Evolutionary conservation across 2,888 invertebrate genomes (phyloP), one percentile per base, ranked within the genome.

Genomic region (Bombylius major): DNA sequence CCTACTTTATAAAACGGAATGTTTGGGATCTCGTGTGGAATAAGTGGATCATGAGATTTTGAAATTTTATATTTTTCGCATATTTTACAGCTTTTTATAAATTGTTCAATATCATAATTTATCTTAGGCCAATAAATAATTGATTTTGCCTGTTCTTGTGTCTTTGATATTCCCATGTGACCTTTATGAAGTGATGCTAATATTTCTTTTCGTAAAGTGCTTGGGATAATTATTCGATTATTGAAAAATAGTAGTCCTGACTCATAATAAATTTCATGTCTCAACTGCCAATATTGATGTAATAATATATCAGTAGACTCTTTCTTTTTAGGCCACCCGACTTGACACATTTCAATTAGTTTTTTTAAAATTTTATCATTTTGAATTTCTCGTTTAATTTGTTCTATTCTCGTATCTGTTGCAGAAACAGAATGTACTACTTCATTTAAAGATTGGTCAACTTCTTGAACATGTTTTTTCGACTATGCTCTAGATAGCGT

Each of bases 151-250:
- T 50, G 46, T n/a, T 51, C 39, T 44, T 52, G 53, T 5, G 53
- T 57, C 48, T 56, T 59, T 5, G 48, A 50, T 48, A 59, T 56
- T 31, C 56, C 56, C 31, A 56, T 48, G 36, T 58, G 53, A n/a
- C 32, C 50, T 32, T 48, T 34, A 45, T 58, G 54, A 50, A 58
- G 46, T 45, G 44, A 39, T 11, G 31, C 7, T 39, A 54, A 50
- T 23, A 58, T 50, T 39, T 36, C 36, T 34, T 50, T 14, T 23
- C 54, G 47, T 47, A 59, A 50, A 11, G 39, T 33, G 31, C 12
- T 12, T 12, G 48, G 58, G 39, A 59, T 48, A 46, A 59, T 50
- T n/a, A 59, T 39, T n/a, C 58, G 48, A 7, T 54, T 51, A 33
- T 50, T 42, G 13, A 47, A 56, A 51, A 53, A 54, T 14, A 58